Evolutionary conservation across 2,888 invertebrate species (phyloP).

Genomic region (Ditula angustiorana): DNA sequence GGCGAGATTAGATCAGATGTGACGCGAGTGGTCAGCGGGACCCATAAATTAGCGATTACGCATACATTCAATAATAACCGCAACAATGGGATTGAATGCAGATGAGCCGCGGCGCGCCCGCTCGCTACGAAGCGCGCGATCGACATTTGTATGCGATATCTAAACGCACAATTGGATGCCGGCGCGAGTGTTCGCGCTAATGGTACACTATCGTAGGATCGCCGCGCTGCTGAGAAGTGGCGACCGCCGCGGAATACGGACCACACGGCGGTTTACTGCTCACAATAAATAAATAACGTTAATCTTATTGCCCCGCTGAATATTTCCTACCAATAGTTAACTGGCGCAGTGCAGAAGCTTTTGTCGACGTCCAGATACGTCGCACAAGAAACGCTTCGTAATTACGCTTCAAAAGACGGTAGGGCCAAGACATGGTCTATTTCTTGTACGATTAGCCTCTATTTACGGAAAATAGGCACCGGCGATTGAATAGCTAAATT

Average conservation of each 20-base stretch:
- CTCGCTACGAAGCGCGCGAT: constrained; percentile 63
- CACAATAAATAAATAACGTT: constrained; percentile 75
- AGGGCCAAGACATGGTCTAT: constrained; percentile 30
- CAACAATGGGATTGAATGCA: constrained; percentile 85
- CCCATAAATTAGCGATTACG: constrained; percentile 83
- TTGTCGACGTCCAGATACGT: constrained; percentile 33
- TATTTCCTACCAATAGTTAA: constrained; percentile 32
- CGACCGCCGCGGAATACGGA: constrained; percentile 77
- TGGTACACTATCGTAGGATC: constrained; percentile 84
- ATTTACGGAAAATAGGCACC: constrained; percentile 37
- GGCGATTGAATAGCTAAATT: constrained; percentile 37
- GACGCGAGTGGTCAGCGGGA: constrained; percentile 63
- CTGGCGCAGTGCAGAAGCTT: constrained; percentile 25
- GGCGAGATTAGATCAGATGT: constrained; percentile 57
- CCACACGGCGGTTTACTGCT: constrained; percentile 75
- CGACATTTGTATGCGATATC: constrained; percentile 86
- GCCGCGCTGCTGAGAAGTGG: constrained; percentile 73
- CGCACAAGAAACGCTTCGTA: constrained; percentile 36
- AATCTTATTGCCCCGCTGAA: constrained; percentile 49
- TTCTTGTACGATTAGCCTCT: constrained; percentile 38
- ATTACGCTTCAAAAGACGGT: constrained; percentile 37
- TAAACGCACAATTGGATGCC: constrained; percentile 84
- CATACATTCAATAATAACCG: constrained; percentile 79
- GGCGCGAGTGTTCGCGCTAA: constrained; percentile 84
- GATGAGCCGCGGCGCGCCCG: constrained; percentile 68